A percentile compares a stretch with the other conserved stretches of the same genome.
phyloP scores from a whole-genome alignment of 2,888 invertebrate genomes.

The Caenorhabditis becei region DNA sequence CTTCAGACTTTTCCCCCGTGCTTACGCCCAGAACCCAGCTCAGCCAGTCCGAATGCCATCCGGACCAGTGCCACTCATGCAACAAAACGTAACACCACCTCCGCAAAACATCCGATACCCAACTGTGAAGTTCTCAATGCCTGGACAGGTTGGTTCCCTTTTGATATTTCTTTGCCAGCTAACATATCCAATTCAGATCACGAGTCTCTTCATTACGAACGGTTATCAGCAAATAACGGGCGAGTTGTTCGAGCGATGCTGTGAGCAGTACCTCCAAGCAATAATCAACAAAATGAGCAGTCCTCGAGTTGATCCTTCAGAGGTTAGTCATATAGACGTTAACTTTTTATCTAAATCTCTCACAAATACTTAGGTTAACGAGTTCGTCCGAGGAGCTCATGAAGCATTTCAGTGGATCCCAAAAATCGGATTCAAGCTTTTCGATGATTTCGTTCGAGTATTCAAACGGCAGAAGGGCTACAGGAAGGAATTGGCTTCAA shows the following conservation, averaged over 20 bases:
- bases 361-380: neutral
- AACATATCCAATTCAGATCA: conserved; percentile 4
- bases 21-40: conserved; percentile 3
- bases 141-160: conserved; percentile 15
- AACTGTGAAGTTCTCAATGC: conserved; percentile 23
- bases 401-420: conserved; percentile 59
- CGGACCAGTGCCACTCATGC: conserved; percentile 15
- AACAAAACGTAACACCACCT: neutral
- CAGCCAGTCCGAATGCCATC: neutral
- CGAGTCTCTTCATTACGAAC: conserved; percentile 14
- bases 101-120: conserved; percentile 22
- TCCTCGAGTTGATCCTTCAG: conserved; percentile 23
- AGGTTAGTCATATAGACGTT: conserved; percentile 29
- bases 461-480: conserved; percentile 58
- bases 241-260: conserved; percentile 64
- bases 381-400: conserved; percentile 37
- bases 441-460: conserved; percentile 55
- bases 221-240: conserved; percentile 62
- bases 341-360: neutral
- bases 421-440: conserved; percentile 25
- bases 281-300: conserved; percentile 57
- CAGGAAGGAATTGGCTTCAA: conserved; percentile 42
- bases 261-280: conserved; percentile 63
- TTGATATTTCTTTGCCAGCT: neutral
- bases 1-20: conserved; percentile 29